Base-by-base conservation (phyloP, 2,888 invertebrate species). In the Argyresthia goedartella region DNA sequence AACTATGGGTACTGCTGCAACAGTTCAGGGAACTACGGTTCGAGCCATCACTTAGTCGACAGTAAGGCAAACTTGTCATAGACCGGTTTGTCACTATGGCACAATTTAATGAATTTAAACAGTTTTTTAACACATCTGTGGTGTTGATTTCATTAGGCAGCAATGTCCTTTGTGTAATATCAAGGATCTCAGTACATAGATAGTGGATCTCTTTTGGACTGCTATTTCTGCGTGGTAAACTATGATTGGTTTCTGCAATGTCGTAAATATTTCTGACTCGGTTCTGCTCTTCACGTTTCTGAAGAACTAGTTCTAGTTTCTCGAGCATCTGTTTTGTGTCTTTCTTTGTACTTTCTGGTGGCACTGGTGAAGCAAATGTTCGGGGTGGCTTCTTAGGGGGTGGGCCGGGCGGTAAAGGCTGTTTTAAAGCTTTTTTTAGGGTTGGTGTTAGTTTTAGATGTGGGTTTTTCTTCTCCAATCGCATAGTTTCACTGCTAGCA, bases 351-450 rank as follows among this genome's bases (percentile, higher is more conserved):
- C 15, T 14, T 62, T 72, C 73, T 6, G 61, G 62, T 8, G 65
- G 68, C 0, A 76, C 61, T 0, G 69, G 59, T 16, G 58, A 79
- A 41, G 79, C 77, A 61, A 92, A 91, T 1, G 88, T 89, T 56
- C 93, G 73, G 0, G 93, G 94, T 1, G 94, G 93, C 67, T 94
- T 93, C 62, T 91, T 90, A 0, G 93, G 94, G 0, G 93, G 92
- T 6, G 93, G 92, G 0, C 92, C 93, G 4, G 73, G 56, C 0
- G 93, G 93, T 49, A 93, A 64, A 0, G 92, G 92, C 58, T 91
- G 89, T 64, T 89, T 90, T 46, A 92, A 72, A 14, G 91, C 91
- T 56, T 89, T 88, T 65, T 90, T 91, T 39, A 92, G 72, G 1
- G 91, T 91, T 59, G 91, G 91, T 0, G 89, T 86, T 49, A 87